Evolutionary conservation across 2,888 invertebrate genomes (phyloP).

Genomic region (Quadroppia sp.): DNA sequence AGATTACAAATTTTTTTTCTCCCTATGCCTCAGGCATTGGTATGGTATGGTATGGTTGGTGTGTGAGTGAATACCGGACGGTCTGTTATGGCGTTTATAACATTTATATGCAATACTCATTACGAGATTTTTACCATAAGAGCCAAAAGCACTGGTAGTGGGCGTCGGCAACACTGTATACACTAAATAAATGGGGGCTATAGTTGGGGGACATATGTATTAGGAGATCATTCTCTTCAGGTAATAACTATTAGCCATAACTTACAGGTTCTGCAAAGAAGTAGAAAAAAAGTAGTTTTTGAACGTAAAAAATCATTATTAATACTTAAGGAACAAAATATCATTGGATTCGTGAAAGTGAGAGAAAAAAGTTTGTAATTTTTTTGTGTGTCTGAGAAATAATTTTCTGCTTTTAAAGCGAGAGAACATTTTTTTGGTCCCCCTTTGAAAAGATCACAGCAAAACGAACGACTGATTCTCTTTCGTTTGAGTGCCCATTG

Average conservation of each 20-base stretch:
- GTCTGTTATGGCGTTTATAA: not conserved
- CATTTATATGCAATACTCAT: constrained; percentile 4
- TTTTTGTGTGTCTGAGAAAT: not conserved
- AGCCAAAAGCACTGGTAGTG: not conserved
- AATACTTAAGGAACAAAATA: not conserved
- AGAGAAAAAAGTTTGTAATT: not conserved
- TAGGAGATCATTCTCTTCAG: not conserved
- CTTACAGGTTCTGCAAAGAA: not conserved
- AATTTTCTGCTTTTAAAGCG: not conserved
- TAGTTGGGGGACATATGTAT: not conserved
- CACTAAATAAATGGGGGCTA: not conserved
- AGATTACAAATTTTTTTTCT: not conserved
- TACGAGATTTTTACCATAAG: not conserved
- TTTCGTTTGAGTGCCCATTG: not conserved
- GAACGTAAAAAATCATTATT: not conserved
- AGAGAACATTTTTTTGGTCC: not conserved
- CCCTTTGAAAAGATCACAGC: not conserved
- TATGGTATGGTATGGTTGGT: too few relatives aligned
- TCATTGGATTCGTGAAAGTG: not conserved
- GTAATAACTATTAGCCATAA: not conserved
- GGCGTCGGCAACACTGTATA: not conserved
- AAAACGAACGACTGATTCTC: not conserved
- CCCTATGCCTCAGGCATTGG: not conserved
- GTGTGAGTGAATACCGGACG: not conserved
- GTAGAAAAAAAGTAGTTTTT: too few relatives aligned